Conservation (phyloP, 2,888 invertebrate genomes). For the Abrostola triplasia region DNA sequence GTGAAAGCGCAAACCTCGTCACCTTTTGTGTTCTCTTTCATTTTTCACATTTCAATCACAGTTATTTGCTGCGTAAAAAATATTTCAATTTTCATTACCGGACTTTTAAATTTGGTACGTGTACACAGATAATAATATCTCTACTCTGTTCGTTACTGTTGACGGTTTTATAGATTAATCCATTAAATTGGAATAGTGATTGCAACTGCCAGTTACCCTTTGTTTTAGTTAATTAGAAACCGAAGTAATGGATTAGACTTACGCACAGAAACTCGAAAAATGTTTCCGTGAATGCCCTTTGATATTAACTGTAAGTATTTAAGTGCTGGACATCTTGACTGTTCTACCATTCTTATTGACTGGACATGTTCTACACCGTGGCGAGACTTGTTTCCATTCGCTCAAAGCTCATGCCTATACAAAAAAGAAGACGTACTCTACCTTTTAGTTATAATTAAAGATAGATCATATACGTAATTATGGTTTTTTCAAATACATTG, state of each 20-base stretch:
- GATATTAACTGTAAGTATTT: too few species aligned
- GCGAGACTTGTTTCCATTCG: too few species aligned
- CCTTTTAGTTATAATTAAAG: too few species aligned
- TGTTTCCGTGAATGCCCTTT: not conserved
- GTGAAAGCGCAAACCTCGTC: constrained; percentile 69
- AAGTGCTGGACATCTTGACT: too few species aligned
- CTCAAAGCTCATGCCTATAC: too few species aligned
- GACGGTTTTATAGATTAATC: constrained; percentile 5
- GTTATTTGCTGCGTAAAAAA: constrained; percentile 43
- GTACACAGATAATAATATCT: constrained; percentile 7
- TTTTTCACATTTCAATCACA: constrained; percentile 51
- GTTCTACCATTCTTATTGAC: too few species aligned
- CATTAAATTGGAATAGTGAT: constrained; percentile 3
- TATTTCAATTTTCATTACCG: constrained; percentile 38
- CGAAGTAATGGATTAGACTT: not conserved
- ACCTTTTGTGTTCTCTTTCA: constrained; percentile 48
- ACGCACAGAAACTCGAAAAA: not conserved
- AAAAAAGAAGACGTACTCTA: too few species aligned
- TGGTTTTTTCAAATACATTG: too few species aligned
- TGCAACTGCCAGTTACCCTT: not conserved
- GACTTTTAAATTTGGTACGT: constrained; percentile 24
- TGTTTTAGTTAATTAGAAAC: constrained; percentile 1
- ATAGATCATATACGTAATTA: too few species aligned
- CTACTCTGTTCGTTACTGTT: constrained; percentile 8
- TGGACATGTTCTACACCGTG: too few species aligned